Conservation (phyloP, 2,888 invertebrate species). For the Coleophora flavipennella region DNA sequence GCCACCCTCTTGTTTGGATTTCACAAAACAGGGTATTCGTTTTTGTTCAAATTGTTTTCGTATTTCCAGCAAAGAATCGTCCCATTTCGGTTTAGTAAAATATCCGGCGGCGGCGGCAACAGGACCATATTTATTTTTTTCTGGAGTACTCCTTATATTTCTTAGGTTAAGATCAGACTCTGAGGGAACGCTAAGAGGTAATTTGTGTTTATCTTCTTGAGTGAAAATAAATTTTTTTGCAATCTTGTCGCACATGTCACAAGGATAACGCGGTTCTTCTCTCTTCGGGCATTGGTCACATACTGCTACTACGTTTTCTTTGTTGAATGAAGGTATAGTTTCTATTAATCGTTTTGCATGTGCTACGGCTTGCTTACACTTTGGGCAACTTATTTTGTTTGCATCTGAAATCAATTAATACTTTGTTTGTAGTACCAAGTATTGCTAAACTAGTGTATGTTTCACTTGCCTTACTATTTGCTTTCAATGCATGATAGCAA, state of each 20-base stretch:
- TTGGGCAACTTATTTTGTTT: constrained; percentile 31
- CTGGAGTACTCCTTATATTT: too few relatives aligned
- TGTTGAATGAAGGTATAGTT: constrained; percentile 24
- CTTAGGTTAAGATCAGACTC: too few relatives aligned
- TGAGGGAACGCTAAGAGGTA: too few relatives aligned
- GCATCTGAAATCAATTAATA: too few relatives aligned
- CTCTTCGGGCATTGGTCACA: constrained; percentile 39
- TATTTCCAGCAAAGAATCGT: not conserved
- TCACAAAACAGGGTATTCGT: not conserved
- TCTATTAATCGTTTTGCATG: constrained; percentile 29
- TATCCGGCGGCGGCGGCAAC: not conserved
- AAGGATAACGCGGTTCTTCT: constrained; percentile 19
- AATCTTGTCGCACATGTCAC: constrained; percentile 35
- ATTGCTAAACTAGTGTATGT: too few relatives aligned
- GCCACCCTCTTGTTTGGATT: too few relatives aligned
- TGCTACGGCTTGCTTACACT: constrained; percentile 36
- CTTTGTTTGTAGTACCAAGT: too few relatives aligned
- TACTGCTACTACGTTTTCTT: constrained; percentile 30
- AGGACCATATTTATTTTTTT: too few relatives aligned
- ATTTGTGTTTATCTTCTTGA: constrained; percentile 20
- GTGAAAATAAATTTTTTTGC: constrained; percentile 29
- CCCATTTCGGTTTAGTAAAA: too few relatives aligned
- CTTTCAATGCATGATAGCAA: too few relatives aligned
- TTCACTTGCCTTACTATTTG: too few relatives aligned
- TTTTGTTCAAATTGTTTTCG: not conserved